These are phyloP conservation scores for Lucilia cuprina DNA, from an alignment of 1,140 invertebrate genomes.

Conservation along the genomic window DNA sequence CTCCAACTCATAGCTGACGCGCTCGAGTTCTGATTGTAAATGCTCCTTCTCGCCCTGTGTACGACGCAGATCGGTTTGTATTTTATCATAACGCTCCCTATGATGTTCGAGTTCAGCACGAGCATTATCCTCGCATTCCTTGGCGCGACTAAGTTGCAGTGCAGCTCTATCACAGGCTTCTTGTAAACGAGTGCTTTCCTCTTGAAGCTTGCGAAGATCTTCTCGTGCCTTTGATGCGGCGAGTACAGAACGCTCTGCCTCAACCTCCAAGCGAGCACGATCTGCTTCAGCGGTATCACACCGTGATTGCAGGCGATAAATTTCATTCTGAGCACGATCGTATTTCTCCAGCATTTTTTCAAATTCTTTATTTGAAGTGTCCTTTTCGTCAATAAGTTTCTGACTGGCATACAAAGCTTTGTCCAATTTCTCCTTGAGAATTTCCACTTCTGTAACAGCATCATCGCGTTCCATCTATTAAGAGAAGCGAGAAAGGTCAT, in stretches of 20 bases:
- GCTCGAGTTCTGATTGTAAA: conserved; percentile 80
- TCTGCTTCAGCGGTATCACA: conserved; percentile 86
- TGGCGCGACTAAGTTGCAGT: conserved; percentile 81
- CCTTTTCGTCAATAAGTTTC: conserved; percentile 87
- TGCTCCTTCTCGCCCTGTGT: conserved; percentile 87
- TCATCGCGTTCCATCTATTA: conserved; percentile 84
- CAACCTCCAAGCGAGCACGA: conserved; percentile 82
- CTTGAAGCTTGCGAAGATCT: conserved; percentile 84
- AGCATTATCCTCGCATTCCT: conserved; percentile 90
- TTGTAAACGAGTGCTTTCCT: conserved; percentile 81
- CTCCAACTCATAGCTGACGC: conserved; percentile 86
- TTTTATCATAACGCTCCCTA: conserved; percentile 88
- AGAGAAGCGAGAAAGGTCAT: not conserved
- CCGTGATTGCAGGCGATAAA: conserved; percentile 86
- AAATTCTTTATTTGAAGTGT: conserved; percentile 86
- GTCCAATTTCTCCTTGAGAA: conserved; percentile 88
- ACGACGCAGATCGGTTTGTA: conserved; percentile 82
- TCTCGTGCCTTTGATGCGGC: conserved; percentile 81
- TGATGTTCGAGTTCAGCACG: conserved; percentile 90
- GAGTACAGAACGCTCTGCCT: conserved; percentile 84
- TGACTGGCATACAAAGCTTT: conserved; percentile 80
- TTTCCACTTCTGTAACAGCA: conserved; percentile 82
- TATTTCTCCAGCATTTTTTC: conserved; percentile 93
- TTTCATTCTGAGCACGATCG: conserved; percentile 87
- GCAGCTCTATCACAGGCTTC: conserved; percentile 87